These are phyloP conservation scores for Pseudolycoriella hygida DNA, from an alignment of 2,888 invertebrate genomes.

Conservation along the genomic window DNA sequence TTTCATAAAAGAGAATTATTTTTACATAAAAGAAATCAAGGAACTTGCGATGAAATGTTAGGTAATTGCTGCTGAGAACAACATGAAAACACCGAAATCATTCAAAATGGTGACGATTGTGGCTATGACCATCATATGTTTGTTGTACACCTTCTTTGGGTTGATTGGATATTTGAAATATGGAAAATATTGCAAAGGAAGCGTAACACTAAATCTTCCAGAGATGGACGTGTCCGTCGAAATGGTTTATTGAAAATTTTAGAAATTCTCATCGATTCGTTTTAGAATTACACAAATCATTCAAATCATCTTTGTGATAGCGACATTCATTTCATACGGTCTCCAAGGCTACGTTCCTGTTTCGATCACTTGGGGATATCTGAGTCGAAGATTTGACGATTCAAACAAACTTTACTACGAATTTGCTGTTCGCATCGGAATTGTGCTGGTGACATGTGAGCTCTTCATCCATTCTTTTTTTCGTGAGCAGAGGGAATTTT, in stretches of 20 bases:
- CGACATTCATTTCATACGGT: constrained; percentile 83
- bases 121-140: constrained; percentile 63
- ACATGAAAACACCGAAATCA: constrained; percentile 72
- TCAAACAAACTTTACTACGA: constrained; percentile 50
- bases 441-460: constrained; percentile 78
- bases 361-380: constrained; percentile 78
- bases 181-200: constrained; percentile 51
- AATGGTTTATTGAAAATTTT: background rate
- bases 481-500: too few relatives aligned
- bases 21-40: too few relatives aligned
- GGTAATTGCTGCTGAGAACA: constrained; percentile 86
- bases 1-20: too few relatives aligned
- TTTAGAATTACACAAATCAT: constrained; percentile 51
- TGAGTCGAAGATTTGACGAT: constrained; percentile 39
- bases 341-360: constrained; percentile 92
- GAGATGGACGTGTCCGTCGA: constrained; percentile 42
- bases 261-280: constrained; percentile 8
- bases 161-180: constrained; percentile 82
- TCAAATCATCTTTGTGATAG: constrained; percentile 52
- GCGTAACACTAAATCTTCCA: constrained; percentile 73
- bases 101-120: constrained; percentile 74
- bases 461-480: too few relatives aligned
- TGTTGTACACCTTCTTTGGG: constrained; percentile 76
- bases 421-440: constrained; percentile 52
- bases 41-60: constrained; percentile 21